Evolutionary conservation across 2,113 vertebrate species (phyloP).

Genomic region (Mobula birostris): DNA sequence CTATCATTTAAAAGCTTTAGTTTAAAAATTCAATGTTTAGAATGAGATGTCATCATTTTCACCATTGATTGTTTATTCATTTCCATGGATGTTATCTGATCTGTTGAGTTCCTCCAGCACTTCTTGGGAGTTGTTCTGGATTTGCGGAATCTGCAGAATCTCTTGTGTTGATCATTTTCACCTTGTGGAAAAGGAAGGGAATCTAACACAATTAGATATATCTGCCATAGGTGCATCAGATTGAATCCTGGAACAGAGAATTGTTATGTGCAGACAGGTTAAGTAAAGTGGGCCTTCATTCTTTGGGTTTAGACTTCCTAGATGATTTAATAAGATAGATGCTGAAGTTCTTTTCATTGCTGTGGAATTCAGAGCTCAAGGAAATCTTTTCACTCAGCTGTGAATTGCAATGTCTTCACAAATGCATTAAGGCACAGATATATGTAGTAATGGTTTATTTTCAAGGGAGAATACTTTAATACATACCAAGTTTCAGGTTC

Average conservation of each 20-base stretch:
- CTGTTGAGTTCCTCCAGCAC: too few species aligned
- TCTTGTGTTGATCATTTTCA: not conserved
- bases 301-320: not conserved
- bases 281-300: not conserved
- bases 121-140: too few species aligned
- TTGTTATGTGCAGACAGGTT: not conserved
- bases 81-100: too few species aligned
- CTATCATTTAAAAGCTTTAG: not conserved
- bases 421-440: too few species aligned
- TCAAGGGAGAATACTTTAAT: too few species aligned
- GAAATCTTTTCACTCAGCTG: not conserved
- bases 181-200: not conserved
- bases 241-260: not conserved
- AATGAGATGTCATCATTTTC: not conserved
- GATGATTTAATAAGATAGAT: not conserved
- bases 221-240: not conserved
- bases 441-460: too few species aligned
- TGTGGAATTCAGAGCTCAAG: not conserved
- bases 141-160: too few species aligned
- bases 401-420: not conserved
- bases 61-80: too few species aligned
- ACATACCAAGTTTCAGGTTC: too few species aligned
- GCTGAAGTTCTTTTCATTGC: not conserved
- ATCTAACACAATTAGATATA: not conserved
- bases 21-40: not conserved